Evolutionary conservation across 1,140 invertebrate genomes (phyloP).

Genomic region (Forficula auricularia): DNA sequence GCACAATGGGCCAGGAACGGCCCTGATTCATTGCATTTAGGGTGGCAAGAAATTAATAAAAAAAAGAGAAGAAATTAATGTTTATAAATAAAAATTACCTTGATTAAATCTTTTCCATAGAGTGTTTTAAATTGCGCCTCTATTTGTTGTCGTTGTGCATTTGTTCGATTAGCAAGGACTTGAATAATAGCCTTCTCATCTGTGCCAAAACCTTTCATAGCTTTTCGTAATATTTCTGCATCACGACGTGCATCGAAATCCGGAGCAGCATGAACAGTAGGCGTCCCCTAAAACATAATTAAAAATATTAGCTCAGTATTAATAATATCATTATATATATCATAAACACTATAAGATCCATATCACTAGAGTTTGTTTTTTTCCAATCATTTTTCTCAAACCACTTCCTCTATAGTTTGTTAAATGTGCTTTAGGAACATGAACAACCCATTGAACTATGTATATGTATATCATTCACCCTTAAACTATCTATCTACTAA

Average conservation of each 20-base stretch:
- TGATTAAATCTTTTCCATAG: constrained; percentile 47
- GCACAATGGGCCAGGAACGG: no score
- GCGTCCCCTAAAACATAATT: constrained; percentile 35
- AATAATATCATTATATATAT: background rate
- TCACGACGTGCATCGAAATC: constrained; percentile 51
- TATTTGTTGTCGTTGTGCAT: constrained; percentile 58
- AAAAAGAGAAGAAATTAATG: no score
- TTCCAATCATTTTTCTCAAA: constrained; percentile 22
- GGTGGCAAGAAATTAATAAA: no score
- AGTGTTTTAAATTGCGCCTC: constrained; percentile 52
- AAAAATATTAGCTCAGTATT: constrained; percentile 7
- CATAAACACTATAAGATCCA: background rate
- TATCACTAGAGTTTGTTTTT: background rate
- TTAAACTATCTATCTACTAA: no score
- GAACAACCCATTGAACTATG: no score
- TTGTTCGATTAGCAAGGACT: constrained; percentile 52
- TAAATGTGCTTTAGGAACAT: no score
- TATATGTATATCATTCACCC: no score
- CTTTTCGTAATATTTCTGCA: constrained; percentile 61
- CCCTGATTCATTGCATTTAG: no score
- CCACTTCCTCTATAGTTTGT: constrained; percentile 16
- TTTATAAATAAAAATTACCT: no score
- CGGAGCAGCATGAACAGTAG: constrained; percentile 39
- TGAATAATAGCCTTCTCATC: constrained; percentile 69
- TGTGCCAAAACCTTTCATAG: constrained; percentile 74